A percentile compares a stretch with the other conserved stretches of the same genome.
phyloP scores from a whole-genome alignment of 2,113 vertebrate species.

The cattle (Bos taurus) region DNA sequence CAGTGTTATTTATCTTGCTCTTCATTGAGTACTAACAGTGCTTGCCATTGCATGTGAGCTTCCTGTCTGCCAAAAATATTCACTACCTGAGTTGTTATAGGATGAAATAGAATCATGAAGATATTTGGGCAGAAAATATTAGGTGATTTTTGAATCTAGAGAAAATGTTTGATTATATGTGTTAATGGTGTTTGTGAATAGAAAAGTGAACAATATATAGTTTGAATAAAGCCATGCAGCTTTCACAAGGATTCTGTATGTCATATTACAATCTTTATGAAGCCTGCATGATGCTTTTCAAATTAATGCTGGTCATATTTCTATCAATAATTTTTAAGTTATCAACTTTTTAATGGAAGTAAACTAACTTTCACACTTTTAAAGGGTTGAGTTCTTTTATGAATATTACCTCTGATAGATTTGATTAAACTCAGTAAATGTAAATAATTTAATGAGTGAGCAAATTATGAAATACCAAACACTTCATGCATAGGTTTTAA shows the following conservation, averaged over 20 bases:
- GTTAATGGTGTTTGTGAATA: neutral
- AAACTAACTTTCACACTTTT: slow-evolving; percentile 61
- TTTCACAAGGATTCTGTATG: neutral
- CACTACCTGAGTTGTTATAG: neutral
- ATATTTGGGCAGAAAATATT: neutral
- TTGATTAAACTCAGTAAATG: slow-evolving; percentile 57
- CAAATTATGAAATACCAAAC: slow-evolving; percentile 71
- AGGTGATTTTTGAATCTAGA: neutral
- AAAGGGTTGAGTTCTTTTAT: slow-evolving; percentile 45
- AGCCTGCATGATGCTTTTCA: neutral
- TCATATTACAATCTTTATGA: neutral
- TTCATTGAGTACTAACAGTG: neutral
- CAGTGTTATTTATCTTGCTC: neutral
- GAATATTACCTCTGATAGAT: slow-evolving; percentile 54
- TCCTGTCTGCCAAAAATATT: neutral
- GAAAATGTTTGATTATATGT: neutral
- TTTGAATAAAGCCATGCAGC: neutral
- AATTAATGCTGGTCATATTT: neutral
- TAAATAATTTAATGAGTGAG: slow-evolving; percentile 56
- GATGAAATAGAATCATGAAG: neutral
- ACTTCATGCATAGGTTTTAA: slow-evolving; percentile 74
- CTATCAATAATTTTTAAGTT: neutral
- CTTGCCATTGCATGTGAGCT: neutral
- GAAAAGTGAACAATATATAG: neutral
- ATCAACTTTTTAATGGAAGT: slow-evolving; percentile 48